Evolutionary conservation across 2,113 vertebrate species (phyloP), one percentile per base, ranked within the genome.

Genomic region (Sigmodon hispidus): DNA sequence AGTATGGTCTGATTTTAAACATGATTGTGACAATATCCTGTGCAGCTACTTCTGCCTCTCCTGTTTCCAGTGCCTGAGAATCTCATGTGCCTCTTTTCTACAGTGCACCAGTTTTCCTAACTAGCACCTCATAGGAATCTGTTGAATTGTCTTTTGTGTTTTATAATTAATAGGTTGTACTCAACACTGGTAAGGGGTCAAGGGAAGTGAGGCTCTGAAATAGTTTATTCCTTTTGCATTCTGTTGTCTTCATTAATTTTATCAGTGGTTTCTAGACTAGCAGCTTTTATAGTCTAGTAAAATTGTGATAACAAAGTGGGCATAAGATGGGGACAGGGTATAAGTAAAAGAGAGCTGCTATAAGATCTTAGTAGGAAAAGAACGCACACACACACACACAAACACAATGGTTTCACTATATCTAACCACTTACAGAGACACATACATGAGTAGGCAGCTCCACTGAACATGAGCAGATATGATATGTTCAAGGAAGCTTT

Each of bases 401-500:
- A 5, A 81, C 34, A n/a, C 26, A 84, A 5, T 8, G 13, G 11
- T 40, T 31, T 29, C 21, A 24, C 6, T 34, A 21, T n/a, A n/a
- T 69, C 48, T 61, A 59, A 5, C 52, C 45, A 16, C 0, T 12
- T 21, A 19, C 24, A 36, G 9, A 76, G 45, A 77, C 36, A 55
- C 67, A 1, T 8, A 84, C 57, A 63, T 24, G 59, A 63, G 59
- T 22, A 65, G 29, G 24, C 7, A 76, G 21, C 48, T 36, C 3
- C 13, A 26, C 5, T 59, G 55, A 59, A 24, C 26, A 24, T 61
- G n/a, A 63, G 29, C 15, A 72, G 36, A 57, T 10, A 10, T 0
- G 4, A 10, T 0, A 0, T 2, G 8, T 26, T 50, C 45, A 73
- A 69, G 40, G 0, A 15, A 15, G 26, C 9, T 36, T 40, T 22